Evolutionary conservation across 2,113 vertebrate species (phyloP).

Genomic region (Vimba vimba): DNA sequence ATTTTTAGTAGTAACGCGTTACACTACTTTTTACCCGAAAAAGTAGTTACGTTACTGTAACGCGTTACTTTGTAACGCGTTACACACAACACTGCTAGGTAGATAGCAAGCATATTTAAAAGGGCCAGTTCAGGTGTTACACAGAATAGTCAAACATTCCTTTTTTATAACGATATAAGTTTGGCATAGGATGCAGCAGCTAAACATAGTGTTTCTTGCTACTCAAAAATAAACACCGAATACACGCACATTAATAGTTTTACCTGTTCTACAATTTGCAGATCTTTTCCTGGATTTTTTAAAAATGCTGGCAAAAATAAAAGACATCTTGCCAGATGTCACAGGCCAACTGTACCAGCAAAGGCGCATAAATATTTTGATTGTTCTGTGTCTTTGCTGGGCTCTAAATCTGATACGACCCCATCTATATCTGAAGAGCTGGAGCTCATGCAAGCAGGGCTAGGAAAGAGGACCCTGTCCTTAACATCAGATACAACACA

Average conservation of each 20-base stretch:
- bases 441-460: constrained; percentile 3
- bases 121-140: neutral
- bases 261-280: neutral
- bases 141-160: neutral
- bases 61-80: too few species aligned
- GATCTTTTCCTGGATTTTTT: neutral
- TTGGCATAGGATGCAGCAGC: neutral
- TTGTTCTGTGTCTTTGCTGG: neutral
- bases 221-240: neutral
- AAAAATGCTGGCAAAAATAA: neutral
- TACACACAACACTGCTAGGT: too few species aligned
- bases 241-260: neutral
- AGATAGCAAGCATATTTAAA: neutral
- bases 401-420: neutral
- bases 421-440: neutral
- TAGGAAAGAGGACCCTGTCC: constrained; percentile 13
- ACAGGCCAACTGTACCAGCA: neutral
- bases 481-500: neutral
- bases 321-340: neutral
- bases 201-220: neutral
- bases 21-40: too few species aligned
- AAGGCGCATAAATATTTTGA: neutral
- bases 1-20: too few species aligned
- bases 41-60: too few species aligned
- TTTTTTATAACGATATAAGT: neutral